Evolutionary conservation across 2,888 invertebrate species (phyloP), one percentile per base, ranked within the genome.

Genomic region (Ennomos fuscantarius): DNA sequence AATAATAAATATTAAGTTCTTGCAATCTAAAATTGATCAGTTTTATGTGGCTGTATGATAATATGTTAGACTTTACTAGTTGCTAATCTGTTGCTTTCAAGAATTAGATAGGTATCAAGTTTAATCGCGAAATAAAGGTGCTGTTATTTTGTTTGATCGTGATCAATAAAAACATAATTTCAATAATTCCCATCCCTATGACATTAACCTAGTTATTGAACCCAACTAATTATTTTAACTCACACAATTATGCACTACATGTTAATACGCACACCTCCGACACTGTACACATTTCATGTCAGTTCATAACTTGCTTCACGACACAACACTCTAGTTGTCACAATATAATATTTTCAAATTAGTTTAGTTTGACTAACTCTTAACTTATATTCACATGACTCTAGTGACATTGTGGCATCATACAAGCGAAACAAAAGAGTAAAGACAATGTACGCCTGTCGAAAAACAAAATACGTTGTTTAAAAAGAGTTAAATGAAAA

Each of bases 201-300:
- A 63, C 63, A 70, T 66, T 70, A 77, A 72, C 73, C 76, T 74
- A 77, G 74, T 76, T 72, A 72, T 75, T 72, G 66, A 76, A 72
- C 71, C 73, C 68, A 74, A 78, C 81, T 85, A 84, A 85, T 82
- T 80, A 75, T 74, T 81, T 74, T 81, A 74, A 77, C 78, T 74
- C 76, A 81, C 78, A 78, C 74, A 24, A 24, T 24, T 24, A 63
- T 65, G 63, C 64, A 63, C 62, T 49, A 64, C 63, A 60, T 43
- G 47, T 55, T 55, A 39, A 53, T 52, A 55, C 40, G 24, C 48
- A 54, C n/a, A 36, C 35, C n/a, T 62, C 44, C 64, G 68, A 71
- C 60, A 69, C 60, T 59, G 65, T 69, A 62, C 59, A 65, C 63
- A 65, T 64, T 46, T 65, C 63, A 65, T 60, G 55, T 76, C 84